Percentiles rank a stretch among this genome's conserved stretches.
Conservation (phyloP, 2,113 vertebrate species). For the Pan troglodytes region NHGRI_mPanTro3-v2.1_pri NC_072409.2:82725501-82726000, state of each 20-base stretch:
- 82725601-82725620: neutral
- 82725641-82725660: neutral
- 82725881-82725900: neutral
- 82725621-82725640: neutral
- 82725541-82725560: neutral
- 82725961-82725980: neutral
- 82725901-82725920: neutral
- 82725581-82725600: neutral
- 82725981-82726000: neutral
- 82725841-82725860: constrained; percentile 8
- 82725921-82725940: neutral
- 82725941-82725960: neutral
- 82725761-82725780: neutral
- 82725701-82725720: neutral
- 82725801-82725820: neutral
- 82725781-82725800: neutral
- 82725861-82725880: neutral
- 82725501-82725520: neutral
- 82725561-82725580: neutral
- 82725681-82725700: neutral
- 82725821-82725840: constrained; percentile 18
- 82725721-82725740: neutral
- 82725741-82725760: neutral
- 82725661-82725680: neutral
- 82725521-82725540: neutral